Percentiles rank a stretch among this genome's conserved stretches.
phyloP scores from a whole-genome alignment of 2,113 vertebrate species.

The Hyperopisus bebe region DNA sequence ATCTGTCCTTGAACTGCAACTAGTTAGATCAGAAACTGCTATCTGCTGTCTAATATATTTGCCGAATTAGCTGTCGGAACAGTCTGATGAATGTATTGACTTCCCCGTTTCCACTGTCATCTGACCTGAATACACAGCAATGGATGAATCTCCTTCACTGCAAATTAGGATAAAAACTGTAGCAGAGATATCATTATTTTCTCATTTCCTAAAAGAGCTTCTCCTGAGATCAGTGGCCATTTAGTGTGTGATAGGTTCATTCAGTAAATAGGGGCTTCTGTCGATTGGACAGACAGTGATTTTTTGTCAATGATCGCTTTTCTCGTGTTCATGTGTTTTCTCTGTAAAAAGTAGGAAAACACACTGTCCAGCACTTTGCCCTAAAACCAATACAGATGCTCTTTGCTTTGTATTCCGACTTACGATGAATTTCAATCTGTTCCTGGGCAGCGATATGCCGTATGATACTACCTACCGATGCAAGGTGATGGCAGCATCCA shows the following conservation, averaged over 20 bases:
- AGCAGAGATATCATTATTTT: conserved; percentile 49
- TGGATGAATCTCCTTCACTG: conserved; percentile 41
- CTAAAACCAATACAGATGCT: neutral
- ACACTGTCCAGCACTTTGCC: neutral
- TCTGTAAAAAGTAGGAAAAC: neutral
- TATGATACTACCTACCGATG: neutral
- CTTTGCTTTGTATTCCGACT: neutral
- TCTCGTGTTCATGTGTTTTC: neutral
- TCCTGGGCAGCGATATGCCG: neutral
- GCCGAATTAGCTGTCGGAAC: neutral
- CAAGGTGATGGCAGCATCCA: neutral
- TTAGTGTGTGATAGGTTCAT: neutral
- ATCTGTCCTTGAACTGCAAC: neutral
- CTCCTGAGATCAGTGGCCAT: conserved; percentile 32
- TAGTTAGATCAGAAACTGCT: neutral
- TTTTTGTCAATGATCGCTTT: neutral
- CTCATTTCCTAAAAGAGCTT: conserved; percentile 17
- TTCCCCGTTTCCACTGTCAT: conserved; percentile 29
- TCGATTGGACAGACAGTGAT: neutral
- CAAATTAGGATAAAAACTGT: conserved; percentile 47
- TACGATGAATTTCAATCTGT: neutral
- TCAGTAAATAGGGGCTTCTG: neutral
- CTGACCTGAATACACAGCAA: conserved; percentile 47
- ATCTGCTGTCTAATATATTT: neutral
- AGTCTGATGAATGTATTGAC: conserved; percentile 39